phyloP scores from a whole-genome alignment of 2,888 invertebrate genomes.

The Noctua fimbriata region DNA sequence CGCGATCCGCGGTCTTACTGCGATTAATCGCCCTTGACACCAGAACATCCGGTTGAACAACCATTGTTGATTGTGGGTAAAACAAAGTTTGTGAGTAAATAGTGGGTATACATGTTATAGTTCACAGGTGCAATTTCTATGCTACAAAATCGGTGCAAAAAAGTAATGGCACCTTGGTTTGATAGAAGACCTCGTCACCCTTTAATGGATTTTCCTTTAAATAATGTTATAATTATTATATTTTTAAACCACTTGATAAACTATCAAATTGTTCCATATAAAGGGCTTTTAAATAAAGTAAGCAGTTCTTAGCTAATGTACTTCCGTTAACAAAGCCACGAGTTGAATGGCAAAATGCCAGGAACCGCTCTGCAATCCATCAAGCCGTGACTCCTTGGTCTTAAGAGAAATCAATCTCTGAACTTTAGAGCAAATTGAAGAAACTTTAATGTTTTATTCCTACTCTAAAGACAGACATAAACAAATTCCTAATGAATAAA shows the following conservation, averaged over 20 bases:
- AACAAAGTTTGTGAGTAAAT: neutral
- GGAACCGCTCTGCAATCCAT: conserved; percentile 16
- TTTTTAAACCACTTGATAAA: neutral
- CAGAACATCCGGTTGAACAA: neutral
- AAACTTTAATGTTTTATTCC: neutral
- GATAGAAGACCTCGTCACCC: neutral
- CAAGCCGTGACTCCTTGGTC: neutral
- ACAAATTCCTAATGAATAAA: neutral
- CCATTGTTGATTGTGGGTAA: neutral
- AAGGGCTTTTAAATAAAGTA: neutral
- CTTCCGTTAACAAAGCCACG: neutral
- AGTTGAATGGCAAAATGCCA: conserved; percentile 11
- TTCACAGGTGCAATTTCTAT: neutral
- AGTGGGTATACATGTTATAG: neutral
- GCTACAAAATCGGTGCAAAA: neutral
- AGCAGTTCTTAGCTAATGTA: neutral
- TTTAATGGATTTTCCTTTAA: neutral
- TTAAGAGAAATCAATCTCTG: neutral
- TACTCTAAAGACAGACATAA: neutral
- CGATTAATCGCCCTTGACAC: neutral
- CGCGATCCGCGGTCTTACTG: neutral
- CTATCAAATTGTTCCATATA: neutral
- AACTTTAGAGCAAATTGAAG: neutral
- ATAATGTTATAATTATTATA: neutral
- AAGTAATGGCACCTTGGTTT: neutral